A percentile compares a stretch with the other conserved stretches of the same genome.
phyloP scores from a whole-genome alignment of 2,888 invertebrate species.

The Cryptocheilus praepositus region DNA sequence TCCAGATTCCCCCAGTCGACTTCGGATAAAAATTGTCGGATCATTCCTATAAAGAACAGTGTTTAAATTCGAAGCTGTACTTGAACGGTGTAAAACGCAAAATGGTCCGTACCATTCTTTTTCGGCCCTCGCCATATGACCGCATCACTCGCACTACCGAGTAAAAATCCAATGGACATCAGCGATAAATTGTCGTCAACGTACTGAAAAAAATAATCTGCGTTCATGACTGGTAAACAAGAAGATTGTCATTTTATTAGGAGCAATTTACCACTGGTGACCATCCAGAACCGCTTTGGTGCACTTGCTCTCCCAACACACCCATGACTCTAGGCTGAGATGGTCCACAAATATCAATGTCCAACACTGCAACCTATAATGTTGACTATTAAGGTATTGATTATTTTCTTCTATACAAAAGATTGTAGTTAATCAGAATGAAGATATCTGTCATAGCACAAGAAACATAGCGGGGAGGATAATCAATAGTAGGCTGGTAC shows the following conservation, averaged over 20 bases:
- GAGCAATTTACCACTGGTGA: constrained; percentile 88
- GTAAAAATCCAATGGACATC: constrained; percentile 97
- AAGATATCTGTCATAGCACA: background rate
- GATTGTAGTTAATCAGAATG: background rate
- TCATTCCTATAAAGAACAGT: constrained; percentile 82
- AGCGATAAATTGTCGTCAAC: constrained; percentile 95
- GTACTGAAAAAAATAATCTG: constrained; percentile 80
- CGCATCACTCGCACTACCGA: constrained; percentile 92
- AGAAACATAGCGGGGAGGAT: constrained; percentile 4
- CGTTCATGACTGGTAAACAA: background rate
- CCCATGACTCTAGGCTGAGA: constrained; percentile 97
- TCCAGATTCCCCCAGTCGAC: constrained; percentile 97
- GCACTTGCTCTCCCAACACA: constrained; percentile 93
- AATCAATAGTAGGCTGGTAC: constrained; percentile 70
- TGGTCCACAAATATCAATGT: constrained; percentile 99
- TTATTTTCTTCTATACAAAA: constrained; percentile 12
- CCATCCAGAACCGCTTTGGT: constrained; percentile 97
- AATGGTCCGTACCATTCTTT: constrained; percentile 85
- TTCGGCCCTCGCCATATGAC: constrained; percentile 99
- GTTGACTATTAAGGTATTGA: constrained; percentile 19
- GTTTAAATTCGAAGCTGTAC: background rate
- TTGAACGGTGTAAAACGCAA: constrained; percentile 11
- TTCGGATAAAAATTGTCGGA: constrained; percentile 94
- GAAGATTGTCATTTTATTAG: background rate
- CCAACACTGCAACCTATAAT: constrained; percentile 90